Conservation (phyloP, 2,888 invertebrate genomes). For the Heliconius sara region DNA sequence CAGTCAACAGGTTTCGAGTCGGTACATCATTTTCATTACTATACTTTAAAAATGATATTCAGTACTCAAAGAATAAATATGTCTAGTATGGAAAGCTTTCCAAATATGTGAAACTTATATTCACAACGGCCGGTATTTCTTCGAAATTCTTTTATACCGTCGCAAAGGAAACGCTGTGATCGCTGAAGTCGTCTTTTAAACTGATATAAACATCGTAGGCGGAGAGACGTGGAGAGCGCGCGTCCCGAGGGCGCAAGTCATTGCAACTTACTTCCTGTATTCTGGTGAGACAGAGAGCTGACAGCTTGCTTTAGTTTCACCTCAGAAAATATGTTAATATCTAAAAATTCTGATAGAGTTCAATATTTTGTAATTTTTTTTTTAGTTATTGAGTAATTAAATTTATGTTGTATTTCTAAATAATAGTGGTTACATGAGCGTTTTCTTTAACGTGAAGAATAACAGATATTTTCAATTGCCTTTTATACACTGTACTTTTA, state of each 20-base stretch:
- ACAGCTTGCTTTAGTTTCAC: conserved; percentile 43
- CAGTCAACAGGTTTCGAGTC: too few species aligned
- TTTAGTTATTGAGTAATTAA: neutral
- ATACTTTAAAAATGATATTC: neutral
- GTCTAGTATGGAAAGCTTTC: conserved; percentile 31
- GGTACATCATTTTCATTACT: neutral
- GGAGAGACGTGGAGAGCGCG: conserved; percentile 49
- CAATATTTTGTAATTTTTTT: neutral
- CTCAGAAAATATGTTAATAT: conserved; percentile 20
- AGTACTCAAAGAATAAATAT: neutral
- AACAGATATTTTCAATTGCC: neutral
- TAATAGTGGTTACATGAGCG: neutral
- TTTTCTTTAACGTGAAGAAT: neutral
- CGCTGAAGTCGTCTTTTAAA: conserved; percentile 71
- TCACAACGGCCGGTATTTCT: conserved; percentile 65
- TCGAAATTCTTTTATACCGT: conserved; percentile 66
- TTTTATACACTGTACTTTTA: neutral
- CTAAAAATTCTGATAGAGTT: conserved; percentile 4
- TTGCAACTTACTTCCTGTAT: conserved; percentile 68
- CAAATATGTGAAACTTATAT: conserved; percentile 51
- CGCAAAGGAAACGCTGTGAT: conserved; percentile 66
- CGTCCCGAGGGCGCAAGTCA: conserved; percentile 58
- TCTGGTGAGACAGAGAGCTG: conserved; percentile 52
- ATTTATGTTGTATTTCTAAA: neutral
- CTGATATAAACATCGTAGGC: conserved; percentile 70